Percentiles rank a stretch among this genome's conserved stretches.
These are phyloP conservation scores for Goniozus legneri DNA, from an alignment of 1,140 invertebrate genomes.

Conservation along the genomic window DNA sequence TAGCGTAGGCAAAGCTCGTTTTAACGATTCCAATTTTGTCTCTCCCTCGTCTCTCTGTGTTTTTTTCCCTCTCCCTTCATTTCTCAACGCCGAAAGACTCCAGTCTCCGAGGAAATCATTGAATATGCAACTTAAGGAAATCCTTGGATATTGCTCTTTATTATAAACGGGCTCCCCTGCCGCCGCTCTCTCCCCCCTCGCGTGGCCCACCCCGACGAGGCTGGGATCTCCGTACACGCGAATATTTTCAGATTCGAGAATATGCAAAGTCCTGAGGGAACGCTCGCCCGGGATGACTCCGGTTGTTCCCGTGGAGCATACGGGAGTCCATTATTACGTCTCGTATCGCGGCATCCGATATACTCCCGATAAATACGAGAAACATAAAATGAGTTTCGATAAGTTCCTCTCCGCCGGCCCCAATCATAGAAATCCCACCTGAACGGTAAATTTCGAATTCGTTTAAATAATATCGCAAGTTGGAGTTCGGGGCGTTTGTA, in stretches of 20 bases:
- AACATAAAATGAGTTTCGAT: too few relatives aligned
- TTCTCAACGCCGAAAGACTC: conserved; percentile 18
- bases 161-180: conserved; percentile 43
- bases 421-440: too few relatives aligned
- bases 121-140: conserved; percentile 62
- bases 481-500: too few relatives aligned
- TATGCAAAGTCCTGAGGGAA: conserved; percentile 37
- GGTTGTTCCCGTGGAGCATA: too few relatives aligned
- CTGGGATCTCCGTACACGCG: conserved; percentile 40
- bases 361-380: too few relatives aligned
- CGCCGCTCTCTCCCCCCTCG: neutral
- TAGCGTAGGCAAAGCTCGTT: conserved; percentile 7
- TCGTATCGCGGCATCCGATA: too few relatives aligned
- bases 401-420: too few relatives aligned
- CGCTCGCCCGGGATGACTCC: neutral
- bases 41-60: neutral
- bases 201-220: conserved; percentile 4
- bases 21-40: conserved; percentile 42
- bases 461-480: too few relatives aligned
- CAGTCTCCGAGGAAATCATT: conserved; percentile 68
- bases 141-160: conserved; percentile 61
- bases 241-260: conserved; percentile 53
- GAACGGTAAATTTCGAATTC: too few relatives aligned
- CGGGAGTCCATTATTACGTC: too few relatives aligned
- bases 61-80: conserved; percentile 12